Base-by-base conservation (phyloP, 2,113 vertebrate genomes). In the Chaetodon auriga region DNA sequence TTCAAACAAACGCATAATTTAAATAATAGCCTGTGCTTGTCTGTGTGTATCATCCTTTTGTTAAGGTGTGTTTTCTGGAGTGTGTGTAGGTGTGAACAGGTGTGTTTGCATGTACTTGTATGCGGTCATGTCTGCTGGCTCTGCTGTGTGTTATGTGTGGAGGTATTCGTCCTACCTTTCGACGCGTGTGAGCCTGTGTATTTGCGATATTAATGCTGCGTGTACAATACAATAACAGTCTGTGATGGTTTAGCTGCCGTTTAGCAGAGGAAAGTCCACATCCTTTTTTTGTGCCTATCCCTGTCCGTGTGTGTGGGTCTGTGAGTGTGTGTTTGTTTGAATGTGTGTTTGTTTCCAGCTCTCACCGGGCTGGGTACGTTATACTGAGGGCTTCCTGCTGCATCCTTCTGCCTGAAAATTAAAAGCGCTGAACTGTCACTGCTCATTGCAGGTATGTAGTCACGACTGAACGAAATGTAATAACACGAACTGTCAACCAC, bases 301-400 rank as follows among this genome's bases (percentile, higher is more conserved):
- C 11, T 62, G 60, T 36, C 7, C 16, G n/a, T 5, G 41, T 14
- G 55, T 66, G 66, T 43, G 74, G 13, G 49, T 60, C 10, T 51
- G 30, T 35, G 46, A 46, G 45, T 58, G 53, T 41, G 54, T n/a
- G 35, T 21, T 23, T 70, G 74, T 25, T 36, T 73, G 76, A 79
- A 15, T 65, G 63, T 70, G 89, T 87, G 84, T 89, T 75, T 82
- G 90, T 92, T 57, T 90, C 58, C 82, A 87, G 90, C 88, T 69
- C 89, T 77, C 79, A 75, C 48, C 86, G 86, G 90, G 85, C 75
- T 78, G 79, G 86, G 41, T 85, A 83, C 83, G 87, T 68, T 84
- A 35, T 15, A 78, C 90, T 36, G 84, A 86, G 85, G 75, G 89
- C 87, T 92, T 92, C 83, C 87, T 91, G 89, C 93, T 91, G 90